phyloP scores from a whole-genome alignment of 1,140 invertebrate species.

The Adelges cooleyi region DNA sequence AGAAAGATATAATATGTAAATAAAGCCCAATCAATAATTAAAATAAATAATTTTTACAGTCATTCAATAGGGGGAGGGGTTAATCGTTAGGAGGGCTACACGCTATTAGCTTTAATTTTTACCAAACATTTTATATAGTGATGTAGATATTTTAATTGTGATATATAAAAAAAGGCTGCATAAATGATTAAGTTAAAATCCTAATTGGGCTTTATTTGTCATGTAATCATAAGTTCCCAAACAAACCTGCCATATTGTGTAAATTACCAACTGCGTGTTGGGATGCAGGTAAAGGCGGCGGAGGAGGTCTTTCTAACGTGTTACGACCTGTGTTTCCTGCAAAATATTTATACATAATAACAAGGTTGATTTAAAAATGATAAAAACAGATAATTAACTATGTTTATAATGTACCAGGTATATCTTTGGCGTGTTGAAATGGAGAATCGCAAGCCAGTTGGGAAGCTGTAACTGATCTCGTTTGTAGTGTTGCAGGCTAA shows the following conservation, averaged over 20 bases:
- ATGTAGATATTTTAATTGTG: background rate
- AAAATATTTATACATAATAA: too few relatives aligned
- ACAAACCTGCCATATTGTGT: constrained; percentile 69
- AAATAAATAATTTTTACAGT: too few relatives aligned
- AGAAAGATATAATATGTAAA: too few relatives aligned
- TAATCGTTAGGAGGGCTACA: too few relatives aligned
- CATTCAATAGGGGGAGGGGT: too few relatives aligned
- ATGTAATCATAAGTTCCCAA: too few relatives aligned
- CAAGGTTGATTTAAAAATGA: too few relatives aligned
- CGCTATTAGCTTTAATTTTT: too few relatives aligned
- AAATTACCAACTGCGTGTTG: constrained; percentile 62
- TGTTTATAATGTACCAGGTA: constrained; percentile 47
- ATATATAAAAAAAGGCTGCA: background rate
- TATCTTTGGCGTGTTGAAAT: constrained; percentile 59
- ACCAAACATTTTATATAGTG: too few relatives aligned
- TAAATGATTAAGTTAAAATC: background rate
- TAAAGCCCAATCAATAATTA: too few relatives aligned
- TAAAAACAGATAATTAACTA: too few relatives aligned
- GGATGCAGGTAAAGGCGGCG: constrained; percentile 49
- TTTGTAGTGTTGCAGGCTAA: constrained; percentile 62
- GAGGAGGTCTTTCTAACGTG: constrained; percentile 52
- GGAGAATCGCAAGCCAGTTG: constrained; percentile 75
- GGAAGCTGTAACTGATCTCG: constrained; percentile 76
- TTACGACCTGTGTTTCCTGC: constrained; percentile 40
- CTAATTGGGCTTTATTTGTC: too few relatives aligned